A percentile compares a stretch with the other conserved stretches of the same genome.
These are phyloP conservation scores for Lutraria lutraria DNA, from an alignment of 2,888 invertebrate genomes.

Conservation along the genomic window DNA sequence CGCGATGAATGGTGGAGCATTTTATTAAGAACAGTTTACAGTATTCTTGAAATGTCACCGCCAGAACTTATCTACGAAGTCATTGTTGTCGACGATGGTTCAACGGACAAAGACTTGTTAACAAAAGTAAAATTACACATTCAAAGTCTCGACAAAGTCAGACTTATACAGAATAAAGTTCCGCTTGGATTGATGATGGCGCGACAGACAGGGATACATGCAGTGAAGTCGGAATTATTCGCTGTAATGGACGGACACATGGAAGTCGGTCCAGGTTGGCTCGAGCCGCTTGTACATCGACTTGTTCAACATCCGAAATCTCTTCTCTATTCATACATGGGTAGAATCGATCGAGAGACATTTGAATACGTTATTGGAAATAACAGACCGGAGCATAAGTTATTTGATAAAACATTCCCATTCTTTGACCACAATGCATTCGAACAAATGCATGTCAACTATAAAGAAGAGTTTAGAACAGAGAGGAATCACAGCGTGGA, in stretches of 20 bases:
- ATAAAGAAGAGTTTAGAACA: conserved; percentile 30
- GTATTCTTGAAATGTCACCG: conserved; percentile 58
- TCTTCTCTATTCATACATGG: conserved; percentile 61
- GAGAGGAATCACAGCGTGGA: conserved; percentile 48
- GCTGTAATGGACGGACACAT: conserved; percentile 62
- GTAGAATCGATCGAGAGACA: conserved; percentile 50
- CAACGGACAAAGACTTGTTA: conserved; percentile 37
- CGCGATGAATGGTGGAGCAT: conserved; percentile 60
- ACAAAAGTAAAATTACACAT: conserved; percentile 51
- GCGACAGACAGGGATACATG: conserved; percentile 54
- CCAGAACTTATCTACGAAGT: conserved; percentile 50
- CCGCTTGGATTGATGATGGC: conserved; percentile 58
- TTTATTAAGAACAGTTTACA: conserved; percentile 57
- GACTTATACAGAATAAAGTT: conserved; percentile 30
- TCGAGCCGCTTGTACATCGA: conserved; percentile 54
- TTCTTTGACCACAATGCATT: conserved; percentile 59
- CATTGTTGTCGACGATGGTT: conserved; percentile 62
- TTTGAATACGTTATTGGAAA: conserved; percentile 45
- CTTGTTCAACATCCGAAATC: conserved; percentile 55
- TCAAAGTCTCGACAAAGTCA: conserved; percentile 42
- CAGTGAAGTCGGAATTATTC: conserved; percentile 49
- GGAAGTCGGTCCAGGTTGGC: conserved; percentile 56
- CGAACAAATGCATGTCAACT: conserved; percentile 50
- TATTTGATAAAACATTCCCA: conserved; percentile 43
- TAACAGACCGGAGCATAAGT: no score